Evolutionary conservation across 2,797 vertebrate species (phyloP).

Genomic region (Pipistrellus pygmaeus): DNA sequence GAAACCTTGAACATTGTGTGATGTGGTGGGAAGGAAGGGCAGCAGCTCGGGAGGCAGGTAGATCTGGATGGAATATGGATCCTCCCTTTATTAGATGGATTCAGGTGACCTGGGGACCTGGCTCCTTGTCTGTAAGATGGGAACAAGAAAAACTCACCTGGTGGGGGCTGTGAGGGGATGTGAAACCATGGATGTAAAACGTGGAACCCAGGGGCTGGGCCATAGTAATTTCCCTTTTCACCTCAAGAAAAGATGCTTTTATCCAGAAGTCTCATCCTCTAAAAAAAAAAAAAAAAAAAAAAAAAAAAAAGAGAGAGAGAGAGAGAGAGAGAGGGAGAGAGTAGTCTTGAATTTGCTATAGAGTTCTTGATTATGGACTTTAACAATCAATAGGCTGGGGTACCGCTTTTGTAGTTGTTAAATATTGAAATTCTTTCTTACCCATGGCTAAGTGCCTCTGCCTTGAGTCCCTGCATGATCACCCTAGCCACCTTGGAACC

Average conservation of each 20-base stretch:
- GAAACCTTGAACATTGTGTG: neutral
- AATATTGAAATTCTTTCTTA: neutral
- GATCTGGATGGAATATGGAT: neutral
- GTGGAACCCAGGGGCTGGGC: neutral
- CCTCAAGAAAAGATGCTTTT: neutral
- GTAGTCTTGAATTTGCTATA: neutral
- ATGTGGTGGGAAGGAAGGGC: neutral
- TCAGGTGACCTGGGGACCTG: neutral
- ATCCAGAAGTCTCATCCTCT: neutral
- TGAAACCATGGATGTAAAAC: neutral
- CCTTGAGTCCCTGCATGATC: neutral
- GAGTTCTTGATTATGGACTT: conserved; percentile 12
- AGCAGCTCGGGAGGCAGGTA: neutral
- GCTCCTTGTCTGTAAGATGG: neutral
- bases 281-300: neutral
- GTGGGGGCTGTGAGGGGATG: neutral
- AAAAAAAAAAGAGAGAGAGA: too few relatives aligned
- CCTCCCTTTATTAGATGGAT: neutral
- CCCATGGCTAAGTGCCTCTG: neutral
- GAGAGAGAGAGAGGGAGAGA: neutral
- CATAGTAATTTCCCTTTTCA: neutral
- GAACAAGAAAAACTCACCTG: fast-evolving
- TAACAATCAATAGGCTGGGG: neutral
- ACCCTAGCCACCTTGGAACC: neutral
- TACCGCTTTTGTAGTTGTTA: neutral